A percentile compares a stretch with the other conserved stretches of the same genome.
These are phyloP conservation scores for Platorchestia sp. DNA, from an alignment of 1,140 invertebrate species.

Conservation along the genomic window DNA sequence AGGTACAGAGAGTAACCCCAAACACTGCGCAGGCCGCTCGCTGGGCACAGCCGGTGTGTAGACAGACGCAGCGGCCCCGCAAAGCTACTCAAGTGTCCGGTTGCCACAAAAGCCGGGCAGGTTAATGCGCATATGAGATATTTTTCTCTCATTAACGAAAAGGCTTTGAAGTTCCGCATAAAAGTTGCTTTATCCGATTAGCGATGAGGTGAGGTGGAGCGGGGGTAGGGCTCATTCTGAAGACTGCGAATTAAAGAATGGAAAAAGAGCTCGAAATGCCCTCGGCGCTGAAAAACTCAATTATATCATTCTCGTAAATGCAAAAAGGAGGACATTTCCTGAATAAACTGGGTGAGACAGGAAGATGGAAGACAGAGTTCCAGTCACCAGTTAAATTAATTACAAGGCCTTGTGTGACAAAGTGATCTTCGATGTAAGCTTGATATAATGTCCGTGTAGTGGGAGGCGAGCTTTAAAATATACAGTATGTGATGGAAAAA, in stretches of 20 bases:
- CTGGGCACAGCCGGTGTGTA: background rate
- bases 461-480: background rate
- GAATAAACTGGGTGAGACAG: background rate
- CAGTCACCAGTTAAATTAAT: background rate
- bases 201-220: background rate
- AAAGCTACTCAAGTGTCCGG: background rate
- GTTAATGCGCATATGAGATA: background rate
- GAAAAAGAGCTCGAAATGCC: background rate
- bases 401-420: background rate
- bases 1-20: background rate
- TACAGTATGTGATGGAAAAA: background rate
- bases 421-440: background rate
- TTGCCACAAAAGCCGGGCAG: background rate
- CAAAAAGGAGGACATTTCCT: background rate
- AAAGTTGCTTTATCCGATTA: constrained; percentile 9
- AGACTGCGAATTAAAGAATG: background rate
- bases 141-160: background rate
- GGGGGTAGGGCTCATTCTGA: background rate
- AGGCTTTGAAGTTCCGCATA: background rate
- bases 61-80: background rate
- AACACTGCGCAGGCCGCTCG: background rate
- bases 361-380: background rate
- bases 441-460: background rate
- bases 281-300: background rate
- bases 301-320: background rate